phyloP scores from a whole-genome alignment of 1,140 invertebrate genomes.

The Dendroctonus valens region DNA sequence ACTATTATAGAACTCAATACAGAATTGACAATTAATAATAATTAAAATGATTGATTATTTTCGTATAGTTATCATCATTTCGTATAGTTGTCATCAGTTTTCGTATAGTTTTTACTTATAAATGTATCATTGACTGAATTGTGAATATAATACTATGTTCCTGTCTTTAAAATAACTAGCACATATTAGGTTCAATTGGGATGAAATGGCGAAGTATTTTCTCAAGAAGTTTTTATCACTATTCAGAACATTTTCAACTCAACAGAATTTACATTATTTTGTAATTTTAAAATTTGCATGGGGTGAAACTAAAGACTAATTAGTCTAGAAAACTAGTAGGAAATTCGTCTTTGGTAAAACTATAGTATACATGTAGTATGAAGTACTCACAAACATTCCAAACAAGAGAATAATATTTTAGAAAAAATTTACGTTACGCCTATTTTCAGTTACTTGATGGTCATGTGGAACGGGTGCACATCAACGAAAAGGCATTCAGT shows the following conservation, averaged over 20 bases:
- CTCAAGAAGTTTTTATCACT: not conserved
- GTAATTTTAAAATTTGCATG: not conserved
- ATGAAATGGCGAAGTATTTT: not conserved
- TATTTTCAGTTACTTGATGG: constrained; percentile 10
- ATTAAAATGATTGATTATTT: too few species aligned
- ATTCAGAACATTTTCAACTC: not conserved
- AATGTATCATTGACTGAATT: too few species aligned
- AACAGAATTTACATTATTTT: not conserved
- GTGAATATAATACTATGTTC: too few species aligned
- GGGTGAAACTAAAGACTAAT: not conserved
- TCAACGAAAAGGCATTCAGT: constrained; percentile 19
- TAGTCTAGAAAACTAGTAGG: not conserved
- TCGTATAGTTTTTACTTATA: too few species aligned
- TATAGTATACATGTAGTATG: not conserved
- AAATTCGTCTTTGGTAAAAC: constrained; percentile 1
- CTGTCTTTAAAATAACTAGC: too few species aligned
- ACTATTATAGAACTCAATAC: too few species aligned
- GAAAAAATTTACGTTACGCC: not conserved
- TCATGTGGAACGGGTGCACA: constrained; percentile 20
- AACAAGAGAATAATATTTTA: not conserved
- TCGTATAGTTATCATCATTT: too few species aligned
- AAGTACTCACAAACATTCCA: too few species aligned
- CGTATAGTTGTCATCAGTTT: too few species aligned
- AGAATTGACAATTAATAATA: too few species aligned
- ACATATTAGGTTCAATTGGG: too few species aligned